Conservation (phyloP, 1,140 invertebrate genomes). For the Hestina assimilis region DNA sequence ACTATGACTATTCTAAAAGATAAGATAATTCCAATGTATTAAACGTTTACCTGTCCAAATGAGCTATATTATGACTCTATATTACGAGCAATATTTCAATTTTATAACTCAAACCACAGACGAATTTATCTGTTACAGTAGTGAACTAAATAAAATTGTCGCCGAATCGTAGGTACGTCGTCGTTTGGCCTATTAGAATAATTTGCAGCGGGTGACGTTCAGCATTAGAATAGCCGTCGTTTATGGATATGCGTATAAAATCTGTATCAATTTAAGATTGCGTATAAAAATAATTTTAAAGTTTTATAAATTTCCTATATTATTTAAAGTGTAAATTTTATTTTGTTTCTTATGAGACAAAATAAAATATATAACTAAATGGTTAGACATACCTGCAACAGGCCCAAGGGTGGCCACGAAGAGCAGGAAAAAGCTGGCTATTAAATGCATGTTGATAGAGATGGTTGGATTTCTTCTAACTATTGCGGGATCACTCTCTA, state of each 20-base stretch:
- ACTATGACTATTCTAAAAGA: no score
- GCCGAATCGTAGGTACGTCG: slow-evolving; percentile 2
- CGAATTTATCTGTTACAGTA: not conserved
- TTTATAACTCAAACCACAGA: not conserved
- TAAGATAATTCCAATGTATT: no score
- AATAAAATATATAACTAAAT: not conserved
- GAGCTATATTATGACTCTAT: no score
- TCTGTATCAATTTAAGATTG: not conserved
- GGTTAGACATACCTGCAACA: slow-evolving; percentile 56
- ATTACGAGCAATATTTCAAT: not conserved
- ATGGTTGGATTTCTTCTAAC: slow-evolving; percentile 35
- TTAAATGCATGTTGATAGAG: slow-evolving; percentile 54
- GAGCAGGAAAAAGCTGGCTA: slow-evolving; percentile 65
- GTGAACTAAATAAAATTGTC: slow-evolving; percentile 8
- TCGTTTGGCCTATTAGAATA: slow-evolving; percentile 7
- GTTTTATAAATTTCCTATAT: no score
- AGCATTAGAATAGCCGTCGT: not conserved
- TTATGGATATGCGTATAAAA: not conserved
- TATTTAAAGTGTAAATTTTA: no score
- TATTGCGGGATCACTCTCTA: slow-evolving; percentile 43
- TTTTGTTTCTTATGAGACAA: not conserved
- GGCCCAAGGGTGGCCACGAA: slow-evolving; percentile 63
- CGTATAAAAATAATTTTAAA: not conserved
- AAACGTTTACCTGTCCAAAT: no score
- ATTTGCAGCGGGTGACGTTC: slow-evolving; percentile 2